Evolutionary conservation across 2,888 invertebrate species (phyloP), one percentile per base, ranked within the genome.

Genomic region (Dyspetes luteomarginatus): DNA sequence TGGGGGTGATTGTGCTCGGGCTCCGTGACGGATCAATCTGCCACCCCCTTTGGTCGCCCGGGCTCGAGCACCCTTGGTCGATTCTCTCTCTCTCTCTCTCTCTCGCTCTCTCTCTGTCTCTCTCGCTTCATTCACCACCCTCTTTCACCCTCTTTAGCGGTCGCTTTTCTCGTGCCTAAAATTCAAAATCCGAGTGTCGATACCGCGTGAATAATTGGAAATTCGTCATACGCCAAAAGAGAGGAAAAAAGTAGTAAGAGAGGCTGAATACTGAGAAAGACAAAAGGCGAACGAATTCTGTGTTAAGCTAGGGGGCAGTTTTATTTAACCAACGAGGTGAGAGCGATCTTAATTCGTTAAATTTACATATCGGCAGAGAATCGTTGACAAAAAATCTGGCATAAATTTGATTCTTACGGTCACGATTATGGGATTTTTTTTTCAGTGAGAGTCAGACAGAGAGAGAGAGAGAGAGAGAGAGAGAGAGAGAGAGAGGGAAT

Each of bases 21-120:
- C 87, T 88, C 90, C 91, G 90, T 92, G 90, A 91, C 91, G 91
- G 91, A 91, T 91, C 91, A 91, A 91, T 92, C 91, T 91, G 90
- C 90, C 90, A 89, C 89, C 89, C 89, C 88, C 88, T 87, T 86
- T 83, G 84, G 77, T 85, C 87, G 86, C 84, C 87, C 77, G 78
- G 73, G 72, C 84, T 87, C 76, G 76, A 71, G 74, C 82, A 79
- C 83, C 84, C 83, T 82, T 69, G 67, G 67, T 76, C 67, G 55
- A 72, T 41, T 56, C 45, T 64, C 75, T 60, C 79, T 77, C 83
- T 58, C 84, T 41, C 85, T 83, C 85, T 81, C 79, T 84, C 73
- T 78, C 74, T 82, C 78, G 64, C 79, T 76, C 56, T 60, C 36
- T 26, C 43, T 58, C 56, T 48, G 19, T 43, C 55, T 60, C 36